These are phyloP conservation scores for Cranoglanis bouderius DNA, from an alignment of 2,113 vertebrate genomes.

Conservation along the genomic window DNA sequence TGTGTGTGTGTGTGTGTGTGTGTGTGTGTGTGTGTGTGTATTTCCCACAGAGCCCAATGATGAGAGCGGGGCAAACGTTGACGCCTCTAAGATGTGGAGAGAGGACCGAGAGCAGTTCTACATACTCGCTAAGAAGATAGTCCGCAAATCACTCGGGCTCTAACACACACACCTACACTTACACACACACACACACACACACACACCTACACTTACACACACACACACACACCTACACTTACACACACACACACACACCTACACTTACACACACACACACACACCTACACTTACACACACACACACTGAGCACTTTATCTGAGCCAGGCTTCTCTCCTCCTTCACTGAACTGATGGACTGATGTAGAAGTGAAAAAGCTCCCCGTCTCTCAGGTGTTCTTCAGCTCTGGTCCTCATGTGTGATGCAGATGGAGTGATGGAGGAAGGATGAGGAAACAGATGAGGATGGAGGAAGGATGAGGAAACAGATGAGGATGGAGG, in stretches of 20 bases:
- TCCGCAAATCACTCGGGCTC: conserved; percentile 86
- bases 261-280: conserved; percentile 25
- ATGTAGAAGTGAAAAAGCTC: neutral
- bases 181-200: conserved; percentile 50
- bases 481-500: neutral
- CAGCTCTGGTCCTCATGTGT: neutral
- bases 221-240: neutral
- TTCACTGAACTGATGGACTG: neutral
- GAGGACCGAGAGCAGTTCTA: conserved; percentile 93
- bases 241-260: conserved; percentile 58
- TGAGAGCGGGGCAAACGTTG: conserved; percentile 94
- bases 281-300: neutral
- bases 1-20: neutral
- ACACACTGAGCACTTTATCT: conserved; percentile 21
- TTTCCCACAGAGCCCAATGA: conserved; percentile 88
- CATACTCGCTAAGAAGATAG: conserved; percentile 88
- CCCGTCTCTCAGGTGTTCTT: neutral
- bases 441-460: neutral
- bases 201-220: conserved; percentile 15
- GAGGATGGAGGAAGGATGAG: neutral
- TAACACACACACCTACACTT: conserved; percentile 65
- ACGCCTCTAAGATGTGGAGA: conserved; percentile 97
- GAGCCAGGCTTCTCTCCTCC: neutral
- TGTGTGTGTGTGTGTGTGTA: conserved; percentile 12
- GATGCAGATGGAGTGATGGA: neutral